These are phyloP conservation scores for Colistium nudipinnis DNA, from an alignment of 2,113 vertebrate genomes.

Conservation along the genomic window DNA sequence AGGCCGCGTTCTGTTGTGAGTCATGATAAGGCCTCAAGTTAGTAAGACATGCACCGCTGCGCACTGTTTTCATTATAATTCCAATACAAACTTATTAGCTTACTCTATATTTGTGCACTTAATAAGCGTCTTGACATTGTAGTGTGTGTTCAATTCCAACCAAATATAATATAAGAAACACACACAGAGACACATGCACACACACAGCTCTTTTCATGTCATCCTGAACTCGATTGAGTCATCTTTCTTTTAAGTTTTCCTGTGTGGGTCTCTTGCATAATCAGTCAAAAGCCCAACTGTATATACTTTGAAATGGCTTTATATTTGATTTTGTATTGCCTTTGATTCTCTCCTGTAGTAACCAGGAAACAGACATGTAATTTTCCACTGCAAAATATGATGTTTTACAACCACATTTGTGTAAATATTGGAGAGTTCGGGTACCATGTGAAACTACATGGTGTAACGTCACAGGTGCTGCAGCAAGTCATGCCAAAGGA, in stretches of 20 bases:
- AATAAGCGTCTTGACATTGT: conserved; percentile 52
- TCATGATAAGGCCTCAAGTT: conserved; percentile 61
- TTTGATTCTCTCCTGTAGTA: conserved; percentile 34
- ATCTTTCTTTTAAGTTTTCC: conserved; percentile 65
- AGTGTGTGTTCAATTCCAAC: conserved; percentile 40
- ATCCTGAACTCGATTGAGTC: conserved; percentile 60
- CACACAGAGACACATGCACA: not conserved
- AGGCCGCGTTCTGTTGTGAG: conserved; percentile 49
- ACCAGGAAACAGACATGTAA: conserved; percentile 41
- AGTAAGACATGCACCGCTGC: conserved; percentile 58
- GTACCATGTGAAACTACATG: conserved; percentile 39
- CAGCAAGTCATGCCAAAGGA: conserved; percentile 33
- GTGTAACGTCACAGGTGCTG: conserved; percentile 45
- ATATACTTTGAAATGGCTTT: conserved; percentile 64
- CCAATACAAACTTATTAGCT: conserved; percentile 59
- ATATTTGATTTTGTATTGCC: conserved; percentile 49
- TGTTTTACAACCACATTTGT: conserved; percentile 46
- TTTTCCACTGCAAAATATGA: conserved; percentile 45
- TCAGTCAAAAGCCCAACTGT: conserved; percentile 50
- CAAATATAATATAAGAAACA: conserved; percentile 28
- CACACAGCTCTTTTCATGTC: conserved; percentile 54
- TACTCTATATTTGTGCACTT: conserved; percentile 49
- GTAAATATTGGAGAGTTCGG: conserved; percentile 11
- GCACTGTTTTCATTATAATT: conserved; percentile 64
- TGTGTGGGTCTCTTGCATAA: conserved; percentile 60